Base-by-base conservation (phyloP, 1,140 invertebrate genomes). In the Orius insidiosus region DNA sequence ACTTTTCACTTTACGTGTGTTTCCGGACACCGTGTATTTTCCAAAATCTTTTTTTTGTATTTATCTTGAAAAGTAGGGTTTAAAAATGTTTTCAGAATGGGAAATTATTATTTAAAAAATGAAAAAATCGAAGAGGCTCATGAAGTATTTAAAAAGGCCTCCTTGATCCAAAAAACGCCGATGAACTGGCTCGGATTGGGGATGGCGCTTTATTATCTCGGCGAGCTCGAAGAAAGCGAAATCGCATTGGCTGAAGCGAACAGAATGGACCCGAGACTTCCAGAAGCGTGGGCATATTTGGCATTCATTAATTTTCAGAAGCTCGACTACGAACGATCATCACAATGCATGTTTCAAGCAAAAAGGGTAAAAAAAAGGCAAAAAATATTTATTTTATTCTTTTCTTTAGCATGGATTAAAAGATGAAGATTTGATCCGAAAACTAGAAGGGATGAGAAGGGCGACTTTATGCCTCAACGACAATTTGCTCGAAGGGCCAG, bases 151-250 rank as follows among this genome's bases (percentile, higher is more conserved):
- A 40, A 46, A 9, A 45, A 52, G 19, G 50, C 52, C 2, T 44
- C 51, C 6, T 14, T 38, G 5, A 14, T 45, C 10, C 47, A 46
- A 3, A 47, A 46, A n/a, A 55, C 52, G 3, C 56, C 56, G 7
- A 44, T 53, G 16, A 48, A 51, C 30, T 59, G 57, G 57, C 49
- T 55, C 2, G 49, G 51, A 9, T 38, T 53, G 7, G 57, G 55
- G 16, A 54, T 52, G 35, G 40, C 52, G 5, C 50, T 40, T 24
- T 56, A 48, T 34, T 41, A 55, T 53, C 8, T 53, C 18, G 35
- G 46, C 44, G 42, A 53, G 8, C 45, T 51, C 7, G 32, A 48
- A n/a, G 49, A 59, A n/a, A 56, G 56, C n/a, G 56, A 57, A 46
- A 8, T 45, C 1, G 52, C 52, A 8, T 53, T 57, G 18, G 24